A percentile compares a stretch with the other conserved stretches of the same genome.
Conservation (phyloP, 2,113 vertebrate genomes). For the Cyphomyrus plagiostoma region DNA sequence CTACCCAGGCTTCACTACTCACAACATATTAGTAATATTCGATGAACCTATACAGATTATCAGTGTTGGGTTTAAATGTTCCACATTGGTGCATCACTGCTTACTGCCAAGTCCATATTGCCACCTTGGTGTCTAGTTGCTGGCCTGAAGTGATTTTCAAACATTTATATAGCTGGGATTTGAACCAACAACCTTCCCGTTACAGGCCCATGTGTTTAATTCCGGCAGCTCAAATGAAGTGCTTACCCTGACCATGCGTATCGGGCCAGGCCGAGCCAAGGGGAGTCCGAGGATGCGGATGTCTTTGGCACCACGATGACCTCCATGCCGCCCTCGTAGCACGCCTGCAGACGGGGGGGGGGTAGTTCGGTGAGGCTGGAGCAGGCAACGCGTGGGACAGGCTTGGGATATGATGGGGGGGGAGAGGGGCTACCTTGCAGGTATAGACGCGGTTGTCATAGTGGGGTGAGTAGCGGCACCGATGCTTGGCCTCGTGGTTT, state of each 20-base stretch:
- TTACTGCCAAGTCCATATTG: background rate
- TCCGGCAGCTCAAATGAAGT: background rate
- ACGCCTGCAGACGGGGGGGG: conserved; percentile 63
- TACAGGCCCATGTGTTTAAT: background rate
- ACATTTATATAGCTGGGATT: background rate
- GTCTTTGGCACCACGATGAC: conserved; percentile 97
- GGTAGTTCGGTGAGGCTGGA: conserved; percentile 10
- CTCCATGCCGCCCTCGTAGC: conserved; percentile 93
- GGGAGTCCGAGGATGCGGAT: conserved; percentile 95
- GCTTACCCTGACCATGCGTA: conserved; percentile 99
- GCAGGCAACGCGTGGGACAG: background rate
- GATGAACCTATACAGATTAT: background rate
- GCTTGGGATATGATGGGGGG: background rate
- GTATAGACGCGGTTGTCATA: conserved; percentile 95
- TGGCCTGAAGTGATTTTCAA: background rate
- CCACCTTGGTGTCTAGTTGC: background rate
- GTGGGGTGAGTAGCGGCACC: conserved; percentile 89
- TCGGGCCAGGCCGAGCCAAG: conserved; percentile 94
- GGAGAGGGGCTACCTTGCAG: conserved; percentile 74
- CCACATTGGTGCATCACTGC: background rate
- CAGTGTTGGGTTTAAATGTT: background rate
- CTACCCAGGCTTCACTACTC: background rate
- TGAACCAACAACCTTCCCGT: background rate
- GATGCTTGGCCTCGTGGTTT: conserved; percentile 81
- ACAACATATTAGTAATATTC: background rate